Evolutionary conservation across 1,140 invertebrate species (phyloP).

Genomic region (Drosophila serrata): DNA sequence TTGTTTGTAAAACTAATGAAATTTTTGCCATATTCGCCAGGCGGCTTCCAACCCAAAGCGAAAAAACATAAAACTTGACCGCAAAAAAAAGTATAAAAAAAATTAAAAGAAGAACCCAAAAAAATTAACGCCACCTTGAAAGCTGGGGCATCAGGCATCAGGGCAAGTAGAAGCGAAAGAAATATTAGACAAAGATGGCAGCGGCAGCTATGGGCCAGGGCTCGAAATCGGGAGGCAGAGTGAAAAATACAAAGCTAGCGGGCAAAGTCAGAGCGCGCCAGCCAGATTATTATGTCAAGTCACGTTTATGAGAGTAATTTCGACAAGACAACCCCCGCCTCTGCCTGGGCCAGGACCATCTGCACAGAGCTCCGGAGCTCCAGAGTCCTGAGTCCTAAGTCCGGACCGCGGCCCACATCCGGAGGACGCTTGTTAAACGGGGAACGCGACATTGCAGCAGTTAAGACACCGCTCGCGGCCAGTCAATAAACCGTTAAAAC

Average conservation of each 20-base stretch:
- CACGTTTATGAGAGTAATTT: conserved; percentile 84
- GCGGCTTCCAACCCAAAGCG: conserved; percentile 64
- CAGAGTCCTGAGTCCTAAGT: neutral
- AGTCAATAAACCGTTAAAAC: conserved; percentile 84
- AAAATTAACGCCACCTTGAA: conserved; percentile 75
- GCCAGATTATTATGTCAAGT: conserved; percentile 85
- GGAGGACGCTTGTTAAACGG: conserved; percentile 68
- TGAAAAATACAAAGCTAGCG: conserved; percentile 71
- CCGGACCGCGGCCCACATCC: conserved; percentile 16
- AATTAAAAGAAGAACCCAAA: conserved; percentile 69
- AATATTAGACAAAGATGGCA: conserved; percentile 22
- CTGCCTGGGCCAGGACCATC: conserved; percentile 9
- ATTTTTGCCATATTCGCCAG: conserved; percentile 79
- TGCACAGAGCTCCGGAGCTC: conserved; percentile 15
- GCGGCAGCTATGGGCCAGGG: too few species aligned
- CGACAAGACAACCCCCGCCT: conserved; percentile 65
- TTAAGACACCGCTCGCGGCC: conserved; percentile 76
- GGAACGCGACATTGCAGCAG: conserved; percentile 69
- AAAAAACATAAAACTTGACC: conserved; percentile 70
- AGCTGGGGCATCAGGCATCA: conserved; percentile 1
- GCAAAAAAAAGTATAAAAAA: conserved; percentile 49
- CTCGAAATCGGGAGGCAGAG: conserved; percentile 42
- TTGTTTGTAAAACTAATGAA: conserved; percentile 83
- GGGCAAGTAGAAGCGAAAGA: conserved; percentile 9
- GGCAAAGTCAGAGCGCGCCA: conserved; percentile 60